Conservation (phyloP, 1,140 invertebrate genomes). For the Brachionus koreanus region DNA sequence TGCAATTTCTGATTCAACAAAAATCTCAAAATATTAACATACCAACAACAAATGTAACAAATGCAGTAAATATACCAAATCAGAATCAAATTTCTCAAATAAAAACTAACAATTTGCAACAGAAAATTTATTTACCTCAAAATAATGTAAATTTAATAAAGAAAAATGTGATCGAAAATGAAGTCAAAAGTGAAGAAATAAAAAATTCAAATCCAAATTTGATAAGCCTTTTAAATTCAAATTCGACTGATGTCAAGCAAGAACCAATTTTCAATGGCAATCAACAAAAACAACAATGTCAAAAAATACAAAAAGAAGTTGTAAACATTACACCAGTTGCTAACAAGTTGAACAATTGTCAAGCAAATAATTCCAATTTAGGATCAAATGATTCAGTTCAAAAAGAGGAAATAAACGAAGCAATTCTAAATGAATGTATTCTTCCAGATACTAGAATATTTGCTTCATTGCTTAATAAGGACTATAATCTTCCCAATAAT, state of each 20-base stretch:
- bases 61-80: background rate
- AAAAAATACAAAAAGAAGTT: background rate
- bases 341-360: background rate
- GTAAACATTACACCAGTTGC: constrained; percentile 7
- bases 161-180: background rate
- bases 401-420: constrained; percentile 18
- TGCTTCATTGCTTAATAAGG: constrained; percentile 29
- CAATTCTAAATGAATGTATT: constrained; percentile 18
- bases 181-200: background rate
- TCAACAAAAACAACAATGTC: background rate
- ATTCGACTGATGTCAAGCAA: background rate
- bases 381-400: background rate
- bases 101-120: background rate
- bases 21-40: background rate
- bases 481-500: background rate
- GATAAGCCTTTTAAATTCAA: constrained; percentile 6
- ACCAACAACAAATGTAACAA: background rate
- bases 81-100: background rate
- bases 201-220: constrained; percentile 19
- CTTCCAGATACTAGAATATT: constrained; percentile 19
- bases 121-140: background rate
- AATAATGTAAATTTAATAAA: background rate
- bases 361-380: background rate
- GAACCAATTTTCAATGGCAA: background rate
- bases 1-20: constrained; percentile 19